Evolutionary conservation across 2,888 invertebrate genomes (phyloP), one percentile per base, ranked within the genome.

Genomic region (Luperina testacea): DNA sequence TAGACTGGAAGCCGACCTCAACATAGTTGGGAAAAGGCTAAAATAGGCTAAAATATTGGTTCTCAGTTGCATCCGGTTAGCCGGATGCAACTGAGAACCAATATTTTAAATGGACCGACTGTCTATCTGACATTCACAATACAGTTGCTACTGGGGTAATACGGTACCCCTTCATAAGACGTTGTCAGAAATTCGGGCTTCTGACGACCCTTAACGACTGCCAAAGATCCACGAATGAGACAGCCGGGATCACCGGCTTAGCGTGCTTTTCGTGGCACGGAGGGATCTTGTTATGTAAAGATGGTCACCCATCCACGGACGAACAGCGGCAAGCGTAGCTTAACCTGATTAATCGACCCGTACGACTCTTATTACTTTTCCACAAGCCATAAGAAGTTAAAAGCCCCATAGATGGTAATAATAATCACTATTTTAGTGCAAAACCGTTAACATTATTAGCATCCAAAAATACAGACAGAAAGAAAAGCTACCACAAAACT

Each of bases 401-500:
- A 48, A 20, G 7, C 48, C 13, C 8, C 0, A 13, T 13, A 45
- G 0, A 57, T 1, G 0, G 20, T 20, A 15, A 17, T 38, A 20
- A 64, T 17, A 78, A 42, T 20, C n/a, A 53, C 5, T 63, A 6
- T 64, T 72, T 38, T 64, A 48, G 8, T 45, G 45, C 17, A 27
- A 0, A 9, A 0, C 27, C 4, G 27, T 6, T 17, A 45, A 0
- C 6, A 17, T n/a, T 42, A 79, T 80, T 42, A 80, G 32, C 27
- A 59, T 61, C 38, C 3, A 48, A 48, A 9, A 38, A 48, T 27
- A 51, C 48, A 70, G 8, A 69, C 38, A 38, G 51, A 76, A 81
- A 51, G 65, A 81, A 81, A 81, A 83, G 65, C 74, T 73, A 59
- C 64, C 72, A 74, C 65, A 74, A 76, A 73, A 32, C 59, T 57